Conservation (phyloP, 2,888 invertebrate species). For the Tenthredo notha region DNA sequence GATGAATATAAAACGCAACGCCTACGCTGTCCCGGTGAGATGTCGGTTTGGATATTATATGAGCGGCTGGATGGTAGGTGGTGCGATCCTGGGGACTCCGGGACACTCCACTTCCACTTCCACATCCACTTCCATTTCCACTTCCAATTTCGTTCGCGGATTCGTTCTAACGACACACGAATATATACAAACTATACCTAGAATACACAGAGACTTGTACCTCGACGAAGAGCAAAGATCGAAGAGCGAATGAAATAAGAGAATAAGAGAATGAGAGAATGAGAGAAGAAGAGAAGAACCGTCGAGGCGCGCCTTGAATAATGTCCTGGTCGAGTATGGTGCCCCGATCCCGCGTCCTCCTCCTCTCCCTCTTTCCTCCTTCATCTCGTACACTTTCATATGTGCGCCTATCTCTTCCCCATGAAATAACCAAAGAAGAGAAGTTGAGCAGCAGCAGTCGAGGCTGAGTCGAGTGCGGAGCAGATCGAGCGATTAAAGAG, state of each 20-base stretch:
- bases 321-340: conserved; percentile 48
- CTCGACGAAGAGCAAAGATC: not conserved
- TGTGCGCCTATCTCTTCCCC: not conserved
- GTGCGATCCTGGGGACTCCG: not conserved
- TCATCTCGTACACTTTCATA: not conserved
- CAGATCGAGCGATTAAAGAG: conserved; percentile 66
- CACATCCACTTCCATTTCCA: conserved; percentile 9
- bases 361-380: conserved; percentile 11
- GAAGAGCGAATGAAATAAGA: not conserved
- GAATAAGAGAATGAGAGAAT: not conserved
- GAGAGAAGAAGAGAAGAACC: not conserved
- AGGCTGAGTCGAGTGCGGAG: conserved; percentile 57
- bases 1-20: conserved; percentile 77
- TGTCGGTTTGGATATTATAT: conserved; percentile 52
- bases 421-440: conserved; percentile 9
- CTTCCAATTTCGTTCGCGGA: conserved; percentile 23
- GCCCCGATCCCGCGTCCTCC: conserved; percentile 21
- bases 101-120: conserved; percentile 38
- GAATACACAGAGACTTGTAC: not conserved
- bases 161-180: not conserved
- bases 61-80: conserved; percentile 26
- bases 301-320: conserved; percentile 51
- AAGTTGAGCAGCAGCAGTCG: conserved; percentile 39
- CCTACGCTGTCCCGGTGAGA: conserved; percentile 66
- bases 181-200: not conserved